phyloP scores from a whole-genome alignment of 2,888 invertebrate genomes.

The Melanotus villosus region DNA sequence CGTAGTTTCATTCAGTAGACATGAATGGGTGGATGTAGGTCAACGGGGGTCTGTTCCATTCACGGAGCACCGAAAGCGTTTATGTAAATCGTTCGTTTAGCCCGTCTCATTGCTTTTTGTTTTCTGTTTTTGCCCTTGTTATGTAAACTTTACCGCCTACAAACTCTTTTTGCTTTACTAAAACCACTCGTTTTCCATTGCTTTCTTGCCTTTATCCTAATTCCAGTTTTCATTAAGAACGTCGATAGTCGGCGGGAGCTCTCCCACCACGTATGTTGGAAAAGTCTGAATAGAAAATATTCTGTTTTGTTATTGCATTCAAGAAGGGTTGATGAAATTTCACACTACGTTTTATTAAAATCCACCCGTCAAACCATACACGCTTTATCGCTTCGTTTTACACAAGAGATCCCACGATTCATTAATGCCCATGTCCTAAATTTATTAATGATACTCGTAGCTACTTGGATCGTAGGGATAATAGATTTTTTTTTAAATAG shows the following conservation, averaged over 20 bases:
- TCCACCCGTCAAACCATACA: background rate
- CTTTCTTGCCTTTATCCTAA: slow-evolving; percentile 11
- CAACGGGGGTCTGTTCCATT: slow-evolving; percentile 59
- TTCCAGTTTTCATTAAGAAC: slow-evolving; percentile 35
- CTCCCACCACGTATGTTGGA: background rate
- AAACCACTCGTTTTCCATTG: background rate
- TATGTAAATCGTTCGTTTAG: slow-evolving; percentile 42
- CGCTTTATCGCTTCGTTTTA: no score
- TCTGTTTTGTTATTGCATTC: background rate
- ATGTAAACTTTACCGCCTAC: slow-evolving; percentile 14
- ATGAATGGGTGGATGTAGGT: slow-evolving; percentile 63
- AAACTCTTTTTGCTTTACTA: background rate
- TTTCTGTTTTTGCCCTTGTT: slow-evolving; percentile 14
- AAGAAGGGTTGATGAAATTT: background rate
- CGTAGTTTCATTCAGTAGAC: slow-evolving; percentile 60
- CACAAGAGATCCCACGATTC: no score
- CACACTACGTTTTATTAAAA: background rate
- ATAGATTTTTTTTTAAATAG: no score
- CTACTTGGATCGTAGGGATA: no score
- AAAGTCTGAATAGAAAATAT: background rate
- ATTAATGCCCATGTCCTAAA: no score
- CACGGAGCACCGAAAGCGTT: slow-evolving; percentile 51
- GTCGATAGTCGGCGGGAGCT: slow-evolving; percentile 26
- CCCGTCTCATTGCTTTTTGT: slow-evolving; percentile 22
- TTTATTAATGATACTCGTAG: no score